A percentile compares a stretch with the other conserved stretches of the same genome.
Conservation (phyloP, 2,797 vertebrate genomes). For the Onychomys leucogaster region DNA sequence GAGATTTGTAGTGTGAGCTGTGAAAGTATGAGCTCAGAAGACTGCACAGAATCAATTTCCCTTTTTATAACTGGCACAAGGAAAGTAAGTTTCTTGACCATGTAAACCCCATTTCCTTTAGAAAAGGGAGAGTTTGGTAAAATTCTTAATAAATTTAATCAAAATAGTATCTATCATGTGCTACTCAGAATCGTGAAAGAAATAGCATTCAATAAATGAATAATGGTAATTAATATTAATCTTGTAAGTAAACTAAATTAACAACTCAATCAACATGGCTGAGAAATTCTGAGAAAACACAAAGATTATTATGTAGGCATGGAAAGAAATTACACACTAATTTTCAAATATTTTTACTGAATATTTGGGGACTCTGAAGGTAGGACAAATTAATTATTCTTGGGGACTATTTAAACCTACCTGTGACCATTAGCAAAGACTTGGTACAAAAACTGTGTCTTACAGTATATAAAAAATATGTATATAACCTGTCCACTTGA, state of each 20-base stretch:
- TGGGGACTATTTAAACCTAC: neutral
- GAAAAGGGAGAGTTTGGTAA: neutral
- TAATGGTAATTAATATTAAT: neutral
- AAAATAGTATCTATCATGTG: neutral
- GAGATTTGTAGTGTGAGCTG: neutral
- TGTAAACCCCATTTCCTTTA: neutral
- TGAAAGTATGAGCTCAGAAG: neutral
- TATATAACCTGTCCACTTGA: slow-evolving; percentile 43
- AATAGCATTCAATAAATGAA: neutral
- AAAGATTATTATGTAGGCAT: neutral
- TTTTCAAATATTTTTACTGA: slow-evolving; percentile 38
- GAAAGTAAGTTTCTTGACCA: neutral
- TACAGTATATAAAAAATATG: slow-evolving; percentile 41
- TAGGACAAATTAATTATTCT: neutral
- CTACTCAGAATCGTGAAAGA: neutral
- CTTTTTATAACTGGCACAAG: neutral
- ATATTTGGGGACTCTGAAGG: slow-evolving; percentile 1
- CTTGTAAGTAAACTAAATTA: neutral
- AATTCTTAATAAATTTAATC: neutral
- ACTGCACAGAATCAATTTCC: neutral
- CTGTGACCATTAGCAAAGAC: neutral
- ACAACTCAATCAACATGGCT: neutral
- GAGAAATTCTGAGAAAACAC: neutral
- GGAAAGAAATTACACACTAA: neutral
- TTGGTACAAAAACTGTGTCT: slow-evolving; percentile 30